Evolutionary conservation across 2,888 invertebrate genomes (phyloP).

Genomic region (Ichneumoninae sp.): DNA sequence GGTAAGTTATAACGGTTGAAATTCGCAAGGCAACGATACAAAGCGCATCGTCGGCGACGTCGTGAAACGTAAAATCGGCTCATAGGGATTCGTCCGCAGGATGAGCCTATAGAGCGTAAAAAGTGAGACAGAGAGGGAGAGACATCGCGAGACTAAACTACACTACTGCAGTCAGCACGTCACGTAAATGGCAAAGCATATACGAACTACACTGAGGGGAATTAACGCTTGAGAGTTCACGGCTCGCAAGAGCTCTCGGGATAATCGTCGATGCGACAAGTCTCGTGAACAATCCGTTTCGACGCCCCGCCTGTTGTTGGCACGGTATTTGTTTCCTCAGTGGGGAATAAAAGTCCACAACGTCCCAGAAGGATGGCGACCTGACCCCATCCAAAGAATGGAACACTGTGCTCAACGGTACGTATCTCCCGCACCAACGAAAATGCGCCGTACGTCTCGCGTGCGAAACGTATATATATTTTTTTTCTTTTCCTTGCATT

Average conservation of each 20-base stretch:
- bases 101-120: not conserved
- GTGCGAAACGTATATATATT: slow-evolving; percentile 26
- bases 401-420: slow-evolving; percentile 81
- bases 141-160: slow-evolving; percentile 60
- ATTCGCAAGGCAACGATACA: not conserved
- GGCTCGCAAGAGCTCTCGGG: slow-evolving; percentile 68
- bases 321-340: slow-evolving; percentile 17
- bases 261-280: slow-evolving; percentile 64
- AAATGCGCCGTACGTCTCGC: slow-evolving; percentile 49
- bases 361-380: slow-evolving; percentile 78
- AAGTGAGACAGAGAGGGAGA: slow-evolving; percentile 31
- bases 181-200: slow-evolving; percentile 79
- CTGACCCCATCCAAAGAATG: slow-evolving; percentile 81
- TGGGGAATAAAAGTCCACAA: slow-evolving; percentile 14
- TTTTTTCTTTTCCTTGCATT: slow-evolving; percentile 1
- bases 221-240: slow-evolving; percentile 48
- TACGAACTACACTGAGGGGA: slow-evolving; percentile 67
- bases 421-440: slow-evolving; percentile 49
- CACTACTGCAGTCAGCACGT: slow-evolving; percentile 71
- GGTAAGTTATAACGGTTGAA: not conserved
- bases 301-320: slow-evolving; percentile 15
- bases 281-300: slow-evolving; percentile 32
- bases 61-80: slow-evolving; percentile 3
- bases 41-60: not conserved
- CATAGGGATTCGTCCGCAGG: not conserved